phyloP scores from a whole-genome alignment of 2,113 vertebrate species.

The Entomyzon cyanotis region DNA sequence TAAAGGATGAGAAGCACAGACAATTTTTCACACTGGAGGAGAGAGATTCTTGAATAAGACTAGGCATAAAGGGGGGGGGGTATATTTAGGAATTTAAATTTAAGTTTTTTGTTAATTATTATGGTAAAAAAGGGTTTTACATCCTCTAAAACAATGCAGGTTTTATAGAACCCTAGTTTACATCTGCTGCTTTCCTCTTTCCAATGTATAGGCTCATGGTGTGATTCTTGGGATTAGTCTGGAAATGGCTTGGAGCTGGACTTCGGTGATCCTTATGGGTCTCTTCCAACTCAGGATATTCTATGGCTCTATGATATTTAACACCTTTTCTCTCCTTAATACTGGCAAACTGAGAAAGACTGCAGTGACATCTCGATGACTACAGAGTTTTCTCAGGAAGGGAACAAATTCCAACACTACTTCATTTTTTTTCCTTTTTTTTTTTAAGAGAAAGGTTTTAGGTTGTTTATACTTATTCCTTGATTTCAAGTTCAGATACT shows the following conservation, averaged over 20 bases:
- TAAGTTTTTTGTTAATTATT: background rate
- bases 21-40: background rate
- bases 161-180: background rate
- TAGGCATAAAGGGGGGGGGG: background rate
- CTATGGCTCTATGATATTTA: background rate
- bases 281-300: background rate
- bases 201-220: background rate
- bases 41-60: background rate
- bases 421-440: rapidly evolving
- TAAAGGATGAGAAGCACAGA: background rate
- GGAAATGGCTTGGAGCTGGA: background rate
- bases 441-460: background rate
- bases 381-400: background rate
- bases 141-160: background rate
- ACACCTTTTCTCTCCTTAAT: background rate
- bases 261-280: background rate
- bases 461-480: background rate
- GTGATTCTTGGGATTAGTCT: background rate
- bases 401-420: background rate
- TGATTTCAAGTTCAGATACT: background rate
- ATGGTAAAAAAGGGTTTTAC: background rate
- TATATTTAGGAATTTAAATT: background rate
- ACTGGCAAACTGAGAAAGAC: background rate
- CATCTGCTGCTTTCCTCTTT: background rate
- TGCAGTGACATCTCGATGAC: background rate